A percentile compares a stretch with the other conserved stretches of the same genome.
Evolutionary conservation across 1,140 invertebrate genomes (phyloP).

Genomic region (Andricus grossulariae): DNA sequence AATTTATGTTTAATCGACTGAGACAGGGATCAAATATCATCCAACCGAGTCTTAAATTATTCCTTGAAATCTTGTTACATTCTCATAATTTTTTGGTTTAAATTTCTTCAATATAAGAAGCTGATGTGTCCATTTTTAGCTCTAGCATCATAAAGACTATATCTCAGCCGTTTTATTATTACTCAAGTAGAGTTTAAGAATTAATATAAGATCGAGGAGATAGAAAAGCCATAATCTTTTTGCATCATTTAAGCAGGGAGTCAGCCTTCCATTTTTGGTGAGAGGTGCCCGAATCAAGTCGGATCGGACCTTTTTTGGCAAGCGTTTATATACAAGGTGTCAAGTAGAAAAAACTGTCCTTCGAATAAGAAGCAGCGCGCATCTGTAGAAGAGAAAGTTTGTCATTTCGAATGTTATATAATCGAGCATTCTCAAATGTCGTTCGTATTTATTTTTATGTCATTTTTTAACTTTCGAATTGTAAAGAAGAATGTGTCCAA

Average conservation of each 20-base stretch:
- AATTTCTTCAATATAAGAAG: background rate
- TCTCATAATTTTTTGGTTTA: background rate
- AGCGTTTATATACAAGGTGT: background rate
- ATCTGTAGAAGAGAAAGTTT: slow-evolving; percentile 13
- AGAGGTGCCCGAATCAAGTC: background rate
- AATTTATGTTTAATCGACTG: too few relatives aligned
- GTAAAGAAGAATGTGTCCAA: background rate
- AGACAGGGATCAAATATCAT: too few relatives aligned
- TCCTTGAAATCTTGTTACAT: too few relatives aligned
- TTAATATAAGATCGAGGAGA: background rate
- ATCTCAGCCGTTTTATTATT: too few relatives aligned
- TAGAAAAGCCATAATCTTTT: background rate
- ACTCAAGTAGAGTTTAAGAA: background rate
- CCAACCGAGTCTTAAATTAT: too few relatives aligned
- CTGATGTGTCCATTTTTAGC: background rate
- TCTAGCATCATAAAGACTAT: background rate
- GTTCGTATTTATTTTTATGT: background rate
- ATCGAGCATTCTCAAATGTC: background rate
- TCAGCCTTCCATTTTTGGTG: background rate
- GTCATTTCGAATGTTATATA: background rate
- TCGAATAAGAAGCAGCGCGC: background rate
- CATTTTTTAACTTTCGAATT: background rate
- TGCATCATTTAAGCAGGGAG: background rate
- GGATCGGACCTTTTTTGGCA: slow-evolving; percentile 17
- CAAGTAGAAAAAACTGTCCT: background rate